phyloP scores from a whole-genome alignment of 2,113 vertebrate genomes.

The Pteropus alecto region DNA sequence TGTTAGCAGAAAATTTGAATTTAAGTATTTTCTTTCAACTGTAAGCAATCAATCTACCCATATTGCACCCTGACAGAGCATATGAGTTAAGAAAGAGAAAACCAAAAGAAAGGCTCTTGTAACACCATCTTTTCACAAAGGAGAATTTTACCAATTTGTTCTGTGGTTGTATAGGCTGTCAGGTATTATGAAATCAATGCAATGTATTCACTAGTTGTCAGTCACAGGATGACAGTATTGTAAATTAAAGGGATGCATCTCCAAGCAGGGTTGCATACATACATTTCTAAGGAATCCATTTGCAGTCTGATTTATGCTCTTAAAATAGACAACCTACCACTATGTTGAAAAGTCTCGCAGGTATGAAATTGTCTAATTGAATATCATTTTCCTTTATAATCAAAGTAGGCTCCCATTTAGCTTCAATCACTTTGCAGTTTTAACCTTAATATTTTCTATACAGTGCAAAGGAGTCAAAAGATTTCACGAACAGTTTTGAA shows the following conservation, averaged over 20 bases:
- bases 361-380: conserved; percentile 74
- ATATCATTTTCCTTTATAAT: conserved; percentile 75
- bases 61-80: not conserved
- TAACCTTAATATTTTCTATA: conserved; percentile 77
- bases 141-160: conserved; percentile 49
- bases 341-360: conserved; percentile 59
- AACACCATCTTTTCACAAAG: not conserved
- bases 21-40: conserved; percentile 46
- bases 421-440: conserved; percentile 73
- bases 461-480: conserved; percentile 73
- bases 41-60: conserved; percentile 19
- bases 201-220: conserved; percentile 47
- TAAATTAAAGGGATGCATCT: conserved; percentile 66
- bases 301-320: conserved; percentile 60
- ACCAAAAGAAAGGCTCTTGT: conserved; percentile 34
- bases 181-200: conserved; percentile 59
- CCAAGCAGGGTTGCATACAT: conserved; percentile 32
- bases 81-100: conserved; percentile 45
- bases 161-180: conserved; percentile 56
- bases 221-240: conserved; percentile 49
- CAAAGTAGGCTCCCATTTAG: conserved; percentile 64
- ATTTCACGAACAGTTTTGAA: conserved; percentile 68
- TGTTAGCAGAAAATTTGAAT: conserved; percentile 42
- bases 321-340: conserved; percentile 69
- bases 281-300: conserved; percentile 40